Evolutionary conservation across 2,113 vertebrate genomes (phyloP).

Genomic region (Neodon shergylaensis): DNA sequence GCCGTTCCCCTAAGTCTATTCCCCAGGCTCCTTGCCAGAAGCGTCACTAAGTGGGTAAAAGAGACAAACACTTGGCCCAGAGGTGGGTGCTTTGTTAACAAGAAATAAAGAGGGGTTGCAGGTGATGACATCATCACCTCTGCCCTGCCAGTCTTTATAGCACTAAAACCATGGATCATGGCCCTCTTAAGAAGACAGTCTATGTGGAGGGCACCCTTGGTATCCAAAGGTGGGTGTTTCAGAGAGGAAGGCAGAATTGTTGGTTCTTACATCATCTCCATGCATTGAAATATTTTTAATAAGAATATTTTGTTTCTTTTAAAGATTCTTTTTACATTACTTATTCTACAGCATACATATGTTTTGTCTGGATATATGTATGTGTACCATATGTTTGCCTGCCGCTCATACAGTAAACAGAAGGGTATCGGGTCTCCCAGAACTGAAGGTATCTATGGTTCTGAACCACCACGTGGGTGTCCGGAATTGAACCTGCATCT

Average conservation of each 20-base stretch:
- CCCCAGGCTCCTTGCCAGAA: not conserved
- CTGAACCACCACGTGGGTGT: not conserved
- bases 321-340: not conserved
- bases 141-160: not conserved
- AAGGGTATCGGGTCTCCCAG: not conserved
- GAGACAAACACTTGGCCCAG: not conserved
- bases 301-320: not conserved
- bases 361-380: not conserved
- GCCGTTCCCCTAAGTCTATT: not conserved
- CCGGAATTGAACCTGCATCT: not conserved
- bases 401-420: not conserved
- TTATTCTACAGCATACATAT: not conserved
- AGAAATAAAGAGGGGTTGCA: not conserved
- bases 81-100: not conserved
- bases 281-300: not conserved
- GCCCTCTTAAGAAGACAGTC: not conserved
- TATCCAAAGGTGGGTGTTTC: not conserved
- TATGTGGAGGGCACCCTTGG: not conserved
- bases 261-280: not conserved
- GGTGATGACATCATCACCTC: too few species aligned
- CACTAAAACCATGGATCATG: not conserved
- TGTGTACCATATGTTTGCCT: not conserved
- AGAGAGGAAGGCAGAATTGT: not conserved
- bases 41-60: not conserved
- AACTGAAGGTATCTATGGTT: not conserved